Base-by-base conservation (phyloP, 1,140 invertebrate species). In the Rhagoletis pomonella region DNA sequence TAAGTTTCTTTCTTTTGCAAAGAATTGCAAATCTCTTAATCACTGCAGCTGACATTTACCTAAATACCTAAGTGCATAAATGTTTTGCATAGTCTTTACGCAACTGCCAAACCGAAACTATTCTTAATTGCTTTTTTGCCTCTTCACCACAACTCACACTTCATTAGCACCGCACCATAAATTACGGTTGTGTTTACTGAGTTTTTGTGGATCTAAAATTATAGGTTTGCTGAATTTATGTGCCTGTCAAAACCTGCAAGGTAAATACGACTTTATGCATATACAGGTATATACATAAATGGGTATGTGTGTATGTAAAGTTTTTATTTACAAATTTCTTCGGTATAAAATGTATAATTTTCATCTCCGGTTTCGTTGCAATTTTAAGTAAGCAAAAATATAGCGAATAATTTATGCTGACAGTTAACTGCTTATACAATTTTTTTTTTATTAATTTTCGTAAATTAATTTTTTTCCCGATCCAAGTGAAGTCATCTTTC, bases 231-330 rank as follows among this genome's bases (percentile, higher is more conserved):
- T n/a, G 12, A 39, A 44, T 73, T 73, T 73, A 73, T 44, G 44
- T 14, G 67, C 67, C 17, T 73, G 67, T 73, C 67, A 73, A 73
- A 73, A 73, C 29, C 67, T 14, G 39, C 39, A 73, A 73, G 44
- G 39, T 44, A 5, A 12, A n/a, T 4, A 62, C 50, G 29, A 29
- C 29, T 29, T 29, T 29, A 29, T 29, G 10, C 50, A 55, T 10
- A 55, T 10, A 55, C 50, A 55, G 5, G 50, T 10, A 55, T 9
- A 9, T 10, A 55, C 50, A 55, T 55, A 55, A 1, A 55, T 55
- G 10, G 5, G 50, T 55, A 55, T 29, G 29, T 29, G 29, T 29
- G 29, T 29, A 55, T 55, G 50, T 10, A 1, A 29, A 29, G 50
- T 73, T 73, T 47, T 39, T 73, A 73, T 73, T 29, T 29, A 42